Evolutionary conservation across 2,797 vertebrate genomes (phyloP), one percentile per base, ranked within the genome.

Genomic region (Eupleurogrammus muticus): DNA sequence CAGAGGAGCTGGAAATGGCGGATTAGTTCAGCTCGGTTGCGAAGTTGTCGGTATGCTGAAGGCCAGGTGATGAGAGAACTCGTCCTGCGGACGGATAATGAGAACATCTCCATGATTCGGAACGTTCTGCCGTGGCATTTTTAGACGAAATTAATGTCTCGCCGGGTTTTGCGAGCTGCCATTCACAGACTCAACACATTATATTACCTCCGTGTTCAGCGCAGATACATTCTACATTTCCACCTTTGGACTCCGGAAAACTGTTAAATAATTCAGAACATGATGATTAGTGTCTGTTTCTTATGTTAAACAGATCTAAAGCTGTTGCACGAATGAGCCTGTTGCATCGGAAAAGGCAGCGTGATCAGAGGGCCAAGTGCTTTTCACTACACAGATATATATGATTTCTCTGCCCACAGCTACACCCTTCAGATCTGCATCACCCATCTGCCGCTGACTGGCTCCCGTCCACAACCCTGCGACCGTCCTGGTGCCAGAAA

Each of bases 371-470:
- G 42, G 46, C 40, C 51, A 35, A 44, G 44, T 1, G 0, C 28
- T 54, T 48, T 32, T 51, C 32, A 49, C 69, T 47, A 46, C 60
- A 69, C 59, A 67, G 55, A 66, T 53, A 67, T 57, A 62, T 79
- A 44, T 54, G 32, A 32, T 38, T 50, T 56, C 73, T 40, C 44
- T 75, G 42, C 60, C 58, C 65, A 49, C 9, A 75, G 61, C 80
- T 66, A 79, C 73, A 50, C 17, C 44, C 35, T 70, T 76, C 23
- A 76, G 79, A 84, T 85, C 84, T 70, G 68, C 60, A 70, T 67
- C 75, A 52, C 23, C 83, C 87, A 85, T 88, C 87, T 87, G 85
- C 81, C 71, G 48, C 58, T 44, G 71, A 51, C 79, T 84, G 80
- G 85, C 82, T 54, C 21, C 4, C 46, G 5, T 87, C 75, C 80